Conservation (phyloP, 2,797 vertebrate species). For the Enteromius thamalakanensis region DNA sequence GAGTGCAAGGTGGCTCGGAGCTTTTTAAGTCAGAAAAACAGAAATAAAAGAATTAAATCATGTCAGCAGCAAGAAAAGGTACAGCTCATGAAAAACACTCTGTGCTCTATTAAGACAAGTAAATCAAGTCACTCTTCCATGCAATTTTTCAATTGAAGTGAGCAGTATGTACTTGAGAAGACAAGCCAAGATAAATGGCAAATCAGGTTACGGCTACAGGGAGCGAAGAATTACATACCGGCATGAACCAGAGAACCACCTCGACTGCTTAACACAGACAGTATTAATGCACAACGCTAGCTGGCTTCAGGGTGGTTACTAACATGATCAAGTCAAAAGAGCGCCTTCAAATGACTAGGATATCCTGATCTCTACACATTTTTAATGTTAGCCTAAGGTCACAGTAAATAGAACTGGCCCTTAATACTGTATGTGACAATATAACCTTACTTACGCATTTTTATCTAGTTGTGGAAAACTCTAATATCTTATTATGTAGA, state of each 20-base stretch:
- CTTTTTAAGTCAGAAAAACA: background rate
- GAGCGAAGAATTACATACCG: background rate
- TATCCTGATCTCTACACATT: too few relatives aligned
- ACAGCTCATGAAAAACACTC: background rate
- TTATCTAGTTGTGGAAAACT: background rate
- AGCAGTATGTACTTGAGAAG: slow-evolving; percentile 74
- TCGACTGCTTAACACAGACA: background rate
- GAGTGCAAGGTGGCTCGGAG: background rate
- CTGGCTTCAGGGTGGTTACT: background rate
- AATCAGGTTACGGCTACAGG: background rate
- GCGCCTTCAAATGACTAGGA: too few relatives aligned
- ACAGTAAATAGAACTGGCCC: background rate
- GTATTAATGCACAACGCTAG: background rate
- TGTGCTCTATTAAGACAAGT: slow-evolving; percentile 10
- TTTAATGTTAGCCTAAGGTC: background rate
- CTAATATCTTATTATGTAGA: background rate
- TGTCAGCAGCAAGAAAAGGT: background rate
- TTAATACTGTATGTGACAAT: background rate
- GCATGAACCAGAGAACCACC: background rate
- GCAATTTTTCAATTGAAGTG: slow-evolving; percentile 56
- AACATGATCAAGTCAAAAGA: background rate
- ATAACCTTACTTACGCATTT: background rate
- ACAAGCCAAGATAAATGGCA: slow-evolving; percentile 20
- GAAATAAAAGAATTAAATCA: background rate
- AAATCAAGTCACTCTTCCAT: slow-evolving; percentile 62